Conservation (phyloP, 2,888 invertebrate genomes). For the Melikaiella ostensackeni region DNA sequence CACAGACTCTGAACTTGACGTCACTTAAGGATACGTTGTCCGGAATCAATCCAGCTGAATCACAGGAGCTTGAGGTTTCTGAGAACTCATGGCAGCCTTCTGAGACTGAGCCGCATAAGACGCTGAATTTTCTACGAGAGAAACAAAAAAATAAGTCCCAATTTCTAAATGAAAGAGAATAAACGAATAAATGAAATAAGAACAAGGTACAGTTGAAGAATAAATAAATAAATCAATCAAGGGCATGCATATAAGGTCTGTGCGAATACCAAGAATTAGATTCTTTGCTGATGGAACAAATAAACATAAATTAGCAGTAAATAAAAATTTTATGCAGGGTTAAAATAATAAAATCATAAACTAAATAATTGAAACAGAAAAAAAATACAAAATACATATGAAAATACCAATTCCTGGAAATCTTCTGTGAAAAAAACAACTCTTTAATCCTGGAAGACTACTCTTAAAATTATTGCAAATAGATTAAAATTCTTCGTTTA, state of each 20-base stretch:
- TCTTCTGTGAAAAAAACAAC: neutral
- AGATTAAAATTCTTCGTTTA: neutral
- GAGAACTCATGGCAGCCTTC: conserved; percentile 24
- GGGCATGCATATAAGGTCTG: conserved; percentile 34
- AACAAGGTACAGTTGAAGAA: neutral
- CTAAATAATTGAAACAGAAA: neutral
- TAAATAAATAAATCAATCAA: conserved; percentile 3
- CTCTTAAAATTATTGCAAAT: neutral
- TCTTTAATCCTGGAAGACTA: neutral
- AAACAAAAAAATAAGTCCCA: neutral
- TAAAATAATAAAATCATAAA: neutral
- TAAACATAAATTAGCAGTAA: conserved; percentile 22
- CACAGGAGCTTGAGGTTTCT: conserved; percentile 54
- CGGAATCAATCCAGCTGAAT: conserved; percentile 72
- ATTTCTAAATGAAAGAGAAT: neutral
- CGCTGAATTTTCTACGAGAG: conserved; percentile 44
- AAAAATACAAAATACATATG: neutral
- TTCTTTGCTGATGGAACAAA: conserved; percentile 23
- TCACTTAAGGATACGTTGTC: conserved; percentile 63
- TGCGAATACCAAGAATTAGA: conserved; percentile 35
- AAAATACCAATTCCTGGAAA: conserved; percentile 6
- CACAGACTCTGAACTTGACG: conserved; percentile 67
- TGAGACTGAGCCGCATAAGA: conserved; percentile 50
- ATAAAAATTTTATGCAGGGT: neutral
- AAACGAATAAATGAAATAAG: neutral